Evolutionary conservation across 2,797 vertebrate species (phyloP).

Genomic region (Gymnocypris eckloni): DNA sequence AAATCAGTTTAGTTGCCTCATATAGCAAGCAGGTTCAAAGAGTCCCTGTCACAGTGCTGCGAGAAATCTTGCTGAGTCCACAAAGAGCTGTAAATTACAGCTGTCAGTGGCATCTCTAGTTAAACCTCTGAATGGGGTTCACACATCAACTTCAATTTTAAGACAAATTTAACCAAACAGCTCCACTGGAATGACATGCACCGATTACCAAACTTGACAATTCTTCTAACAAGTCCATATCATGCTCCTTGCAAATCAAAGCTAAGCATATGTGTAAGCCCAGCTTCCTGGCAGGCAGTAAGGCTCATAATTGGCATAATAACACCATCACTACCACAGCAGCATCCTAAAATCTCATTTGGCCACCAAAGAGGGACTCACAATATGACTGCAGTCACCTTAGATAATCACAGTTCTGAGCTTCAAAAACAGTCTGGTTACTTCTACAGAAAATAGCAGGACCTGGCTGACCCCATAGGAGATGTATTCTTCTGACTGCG

Average conservation of each 20-base stretch:
- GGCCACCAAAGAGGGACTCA: constrained; percentile 24
- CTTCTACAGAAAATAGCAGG: constrained; percentile 35
- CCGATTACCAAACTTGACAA: neutral
- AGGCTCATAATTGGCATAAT: constrained; percentile 16
- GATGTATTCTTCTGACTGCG: neutral
- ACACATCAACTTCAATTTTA: neutral
- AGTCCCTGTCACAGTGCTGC: constrained; percentile 62
- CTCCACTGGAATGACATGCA: neutral
- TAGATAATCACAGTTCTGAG: constrained; percentile 43
- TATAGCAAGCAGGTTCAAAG: constrained; percentile 56
- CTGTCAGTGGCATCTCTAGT: constrained; percentile 37
- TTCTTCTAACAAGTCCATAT: neutral
- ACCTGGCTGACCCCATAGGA: constrained; percentile 38
- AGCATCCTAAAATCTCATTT: constrained; percentile 46
- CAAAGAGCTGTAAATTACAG: constrained; percentile 56
- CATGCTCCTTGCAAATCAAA: neutral
- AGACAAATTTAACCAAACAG: constrained; percentile 1
- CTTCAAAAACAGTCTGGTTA: constrained; percentile 32
- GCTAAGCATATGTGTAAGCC: neutral
- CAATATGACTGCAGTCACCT: constrained; percentile 26
- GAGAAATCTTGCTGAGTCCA: constrained; percentile 66
- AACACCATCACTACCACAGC: neutral
- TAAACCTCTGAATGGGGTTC: neutral
- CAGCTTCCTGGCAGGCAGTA: neutral
- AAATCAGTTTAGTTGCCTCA: constrained; percentile 3